Conservation (phyloP, 2,113 vertebrate species). For the Ascaphus truei region DNA sequence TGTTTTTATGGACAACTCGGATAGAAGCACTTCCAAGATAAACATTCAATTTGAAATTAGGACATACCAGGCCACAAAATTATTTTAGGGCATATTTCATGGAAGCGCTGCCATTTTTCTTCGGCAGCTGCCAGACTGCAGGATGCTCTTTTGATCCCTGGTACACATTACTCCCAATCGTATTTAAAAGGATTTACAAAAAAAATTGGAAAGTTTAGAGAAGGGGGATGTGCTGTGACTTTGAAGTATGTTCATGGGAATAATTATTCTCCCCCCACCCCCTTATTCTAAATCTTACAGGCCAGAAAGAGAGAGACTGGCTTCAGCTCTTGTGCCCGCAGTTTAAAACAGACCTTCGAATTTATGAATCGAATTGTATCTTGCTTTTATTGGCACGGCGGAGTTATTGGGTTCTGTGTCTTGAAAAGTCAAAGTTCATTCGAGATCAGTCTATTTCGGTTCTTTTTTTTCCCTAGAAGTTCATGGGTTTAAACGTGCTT, state of each 20-base stretch:
- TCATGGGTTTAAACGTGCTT: too few relatives aligned
- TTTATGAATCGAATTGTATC: conserved; percentile 59
- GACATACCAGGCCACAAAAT: conserved; percentile 74
- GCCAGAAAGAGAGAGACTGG: too few relatives aligned
- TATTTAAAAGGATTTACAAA: conserved; percentile 66
- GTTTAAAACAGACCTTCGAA: conserved; percentile 44
- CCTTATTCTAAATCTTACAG: background rate
- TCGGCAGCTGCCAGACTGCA: conserved; percentile 83
- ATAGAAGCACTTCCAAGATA: conserved; percentile 98
- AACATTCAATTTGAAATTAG: conserved; percentile 86
- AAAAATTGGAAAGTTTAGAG: conserved; percentile 67
- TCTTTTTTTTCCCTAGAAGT: too few relatives aligned
- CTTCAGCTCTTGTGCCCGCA: conserved; percentile 55
- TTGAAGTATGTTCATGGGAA: conserved; percentile 71
- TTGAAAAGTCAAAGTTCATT: too few relatives aligned
- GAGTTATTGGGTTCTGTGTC: too few relatives aligned
- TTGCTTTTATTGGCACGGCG: too few relatives aligned
- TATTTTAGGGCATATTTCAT: conserved; percentile 92
- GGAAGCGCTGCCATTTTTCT: conserved; percentile 81
- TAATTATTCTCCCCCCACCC: conserved; percentile 31
- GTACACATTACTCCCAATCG: conserved; percentile 74
- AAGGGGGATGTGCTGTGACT: conserved; percentile 65
- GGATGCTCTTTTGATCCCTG: conserved; percentile 84
- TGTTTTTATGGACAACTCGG: conserved; percentile 96
- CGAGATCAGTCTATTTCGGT: too few relatives aligned